Base-by-base conservation (phyloP, 2,797 vertebrate species). In the Bufotes viridis region DNA sequence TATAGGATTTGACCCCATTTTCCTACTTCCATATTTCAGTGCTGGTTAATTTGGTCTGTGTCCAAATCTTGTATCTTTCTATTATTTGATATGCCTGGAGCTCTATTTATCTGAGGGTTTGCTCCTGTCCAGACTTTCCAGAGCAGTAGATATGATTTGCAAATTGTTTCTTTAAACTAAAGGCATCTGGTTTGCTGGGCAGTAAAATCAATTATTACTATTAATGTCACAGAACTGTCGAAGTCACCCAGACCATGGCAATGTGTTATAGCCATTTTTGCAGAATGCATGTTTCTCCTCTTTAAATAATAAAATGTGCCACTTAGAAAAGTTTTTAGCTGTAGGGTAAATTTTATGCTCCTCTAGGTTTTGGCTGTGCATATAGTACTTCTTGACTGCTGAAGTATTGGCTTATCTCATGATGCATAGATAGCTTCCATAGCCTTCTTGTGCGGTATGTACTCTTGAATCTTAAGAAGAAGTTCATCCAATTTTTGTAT, bases 171-270 rank as follows among this genome's bases (percentile, higher is more conserved):
- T 87, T 89, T 89, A 89, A 89, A 89, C 88, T 89, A 84, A 82
- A 89, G 88, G 88, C 88, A 89, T 89, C 88, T 89, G 88, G 88
- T 89, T 89, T 87, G 88, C 67, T 89, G 88, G 88, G 75, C 88
- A 87, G 85, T 87, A 78, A 89, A 89, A 89, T 89, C 88, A 89
- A 89, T 89, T 89, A 89, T 89, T 83, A 82, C 88, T 89, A 86
- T 86, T 89, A 86, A 86, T 86, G 84, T 89, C 79, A 89, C 83
- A 89, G 84, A 70, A 78, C 83, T 86, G 80, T 74, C 63, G 65
- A 85, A 89, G 88, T 89, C 81, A 22, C 84, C 81, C 85, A 65
- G 85, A 89, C 80, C 85, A 84, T 87, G 75, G 81, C 81, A 87
- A 87, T 84, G 88, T 83, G 85, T 83, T 79, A 82, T 86, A 84